Evolutionary conservation across 2,888 invertebrate species (phyloP).

Genomic region (Trichacis sp.): DNA sequence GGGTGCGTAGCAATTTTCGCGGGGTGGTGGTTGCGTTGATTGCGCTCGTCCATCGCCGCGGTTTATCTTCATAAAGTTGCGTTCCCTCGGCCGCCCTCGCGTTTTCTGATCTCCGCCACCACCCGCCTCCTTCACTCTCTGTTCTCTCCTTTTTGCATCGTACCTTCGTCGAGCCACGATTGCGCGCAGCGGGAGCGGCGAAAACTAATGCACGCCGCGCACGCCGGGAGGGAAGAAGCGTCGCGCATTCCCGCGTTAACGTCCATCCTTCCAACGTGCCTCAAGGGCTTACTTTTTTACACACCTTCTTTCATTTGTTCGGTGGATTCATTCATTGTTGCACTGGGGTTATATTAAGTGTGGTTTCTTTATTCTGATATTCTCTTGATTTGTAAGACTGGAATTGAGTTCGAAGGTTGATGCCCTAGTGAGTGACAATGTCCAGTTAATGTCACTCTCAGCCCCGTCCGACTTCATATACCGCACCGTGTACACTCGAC

Average conservation of each 20-base stretch:
- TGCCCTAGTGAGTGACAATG: too few species aligned
- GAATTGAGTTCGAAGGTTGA: too few species aligned
- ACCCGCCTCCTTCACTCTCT: conserved; percentile 13
- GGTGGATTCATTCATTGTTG: too few species aligned
- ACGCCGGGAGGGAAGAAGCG: conserved; percentile 56
- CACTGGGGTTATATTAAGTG: too few species aligned
- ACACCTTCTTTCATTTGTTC: too few species aligned
- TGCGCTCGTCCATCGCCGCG: conserved; percentile 63
- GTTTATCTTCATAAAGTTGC: conserved; percentile 10
- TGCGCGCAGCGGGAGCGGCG: conserved; percentile 66
- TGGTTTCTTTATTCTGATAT: too few species aligned
- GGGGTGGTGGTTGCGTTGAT: conserved; percentile 64
- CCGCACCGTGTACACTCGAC: too few species aligned
- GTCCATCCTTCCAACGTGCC: conserved; percentile 57
- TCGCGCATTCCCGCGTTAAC: conserved; percentile 63
- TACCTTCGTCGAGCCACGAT: conserved; percentile 23
- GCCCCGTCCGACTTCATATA: too few species aligned
- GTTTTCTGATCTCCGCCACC: not conserved
- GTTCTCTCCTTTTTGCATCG: not conserved
- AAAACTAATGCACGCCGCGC: conserved; percentile 64
- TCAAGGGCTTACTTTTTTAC: too few species aligned
- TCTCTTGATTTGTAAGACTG: too few species aligned
- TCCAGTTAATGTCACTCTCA: too few species aligned
- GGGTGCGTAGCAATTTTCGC: conserved; percentile 61
- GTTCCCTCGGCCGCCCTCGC: not conserved